Base-by-base conservation (phyloP, 2,113 vertebrate genomes). In the Sterrhoptilus dennistouni region DNA sequence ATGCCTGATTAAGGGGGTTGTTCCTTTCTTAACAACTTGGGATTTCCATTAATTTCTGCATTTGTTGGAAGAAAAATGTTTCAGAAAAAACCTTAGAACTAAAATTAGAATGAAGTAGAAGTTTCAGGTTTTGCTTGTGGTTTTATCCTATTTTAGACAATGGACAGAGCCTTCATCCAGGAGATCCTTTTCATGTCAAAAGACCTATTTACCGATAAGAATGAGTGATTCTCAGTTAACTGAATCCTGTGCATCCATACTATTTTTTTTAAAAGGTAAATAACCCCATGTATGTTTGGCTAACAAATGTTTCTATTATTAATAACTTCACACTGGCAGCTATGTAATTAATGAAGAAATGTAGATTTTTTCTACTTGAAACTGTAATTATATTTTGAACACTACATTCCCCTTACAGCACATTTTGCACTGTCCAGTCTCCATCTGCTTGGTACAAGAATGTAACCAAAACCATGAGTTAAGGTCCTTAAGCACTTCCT, bases 181-280 rank as follows among this genome's bases (percentile, higher is more conserved):
- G 38, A 96, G 8, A 9, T 76, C 6, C 77, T 74, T 76, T 66
- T 90, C 18, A 31, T n/a, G 40, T 86, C 38, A 59, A 88, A 91
- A 92, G 44, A 70, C 69, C 15, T 86, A 23, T 56, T 93, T 77
- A 74, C 38, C 56, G 13, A 90, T 24, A 50, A 14, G 27, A 65
- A 76, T 57, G n/a, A 91, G 38, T n/a, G 21, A 83, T 91, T 97
- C 96, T 96, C 54, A 95, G 27, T 66, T 83, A 91, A 76, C 27
- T 88, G 64, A 94, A 47, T 71, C 77, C 50, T 81, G 85, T 93
- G 27, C 42, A 91, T 89, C 61, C 65, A 36, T 70, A 81, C 17
- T 12, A 31, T 59, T 87, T 92, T 50, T 50, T 28, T 53, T 59
- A 11, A 85, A 96, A 78, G 21, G 9, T 42, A 92, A 95, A 82